phyloP scores from a whole-genome alignment of 1,140 invertebrate species.

The Drosophila seguyi region DNA sequence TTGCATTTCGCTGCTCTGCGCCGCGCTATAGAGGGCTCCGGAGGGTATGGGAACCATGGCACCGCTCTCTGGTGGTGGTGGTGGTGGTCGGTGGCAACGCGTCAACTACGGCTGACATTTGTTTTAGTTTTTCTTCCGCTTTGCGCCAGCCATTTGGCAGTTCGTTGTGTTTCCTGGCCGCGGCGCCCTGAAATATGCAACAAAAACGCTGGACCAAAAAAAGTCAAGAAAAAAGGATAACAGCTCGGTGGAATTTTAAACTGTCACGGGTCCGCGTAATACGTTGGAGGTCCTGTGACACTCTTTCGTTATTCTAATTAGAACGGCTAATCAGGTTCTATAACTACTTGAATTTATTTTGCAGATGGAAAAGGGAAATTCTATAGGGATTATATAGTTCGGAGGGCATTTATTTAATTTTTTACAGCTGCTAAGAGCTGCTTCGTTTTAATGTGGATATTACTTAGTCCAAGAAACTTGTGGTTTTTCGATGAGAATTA shows the following conservation, averaged over 20 bases:
- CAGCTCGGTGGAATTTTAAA: constrained; percentile 67
- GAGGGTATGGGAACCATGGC: constrained; percentile 4
- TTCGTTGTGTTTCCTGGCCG: constrained; percentile 69
- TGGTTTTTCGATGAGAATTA: not conserved
- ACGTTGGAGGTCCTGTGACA: constrained; percentile 46
- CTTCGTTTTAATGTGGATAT: not conserved
- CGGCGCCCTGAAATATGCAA: constrained; percentile 64
- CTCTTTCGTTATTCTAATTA: constrained; percentile 11
- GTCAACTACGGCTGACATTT: constrained; percentile 83
- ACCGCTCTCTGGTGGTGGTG: constrained; percentile 30
- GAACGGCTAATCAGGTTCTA: not conserved
- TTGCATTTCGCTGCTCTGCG: constrained; percentile 76
- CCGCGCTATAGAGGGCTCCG: not conserved
- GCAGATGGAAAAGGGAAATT: too few species aligned
- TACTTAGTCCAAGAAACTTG: not conserved
- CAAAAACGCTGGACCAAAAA: constrained; percentile 40
- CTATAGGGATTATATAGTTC: not conserved
- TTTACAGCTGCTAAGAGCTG: too few species aligned
- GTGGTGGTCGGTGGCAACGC: constrained; percentile 69
- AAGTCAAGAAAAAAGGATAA: not conserved
- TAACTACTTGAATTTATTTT: not conserved
- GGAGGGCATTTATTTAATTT: not conserved
- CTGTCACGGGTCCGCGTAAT: constrained; percentile 64
- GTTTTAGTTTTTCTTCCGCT: constrained; percentile 84
- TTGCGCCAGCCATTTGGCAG: constrained; percentile 81